Evolutionary conservation across 2,888 invertebrate species (phyloP).

Genomic region (Anodontia alba): DNA sequence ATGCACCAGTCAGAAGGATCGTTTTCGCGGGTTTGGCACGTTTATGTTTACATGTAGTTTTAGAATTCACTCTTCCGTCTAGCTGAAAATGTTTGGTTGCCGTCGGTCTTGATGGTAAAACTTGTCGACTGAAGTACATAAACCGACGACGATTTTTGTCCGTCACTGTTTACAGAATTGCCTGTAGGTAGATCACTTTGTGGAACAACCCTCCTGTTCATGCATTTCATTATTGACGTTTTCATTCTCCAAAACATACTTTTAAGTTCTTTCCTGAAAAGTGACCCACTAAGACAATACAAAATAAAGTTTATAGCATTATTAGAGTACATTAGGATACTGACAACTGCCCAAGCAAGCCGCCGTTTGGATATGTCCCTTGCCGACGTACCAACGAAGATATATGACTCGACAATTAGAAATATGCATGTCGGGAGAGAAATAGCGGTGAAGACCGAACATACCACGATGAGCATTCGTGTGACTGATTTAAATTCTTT

Average conservation of each 20-base stretch:
- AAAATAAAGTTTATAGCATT: not conserved
- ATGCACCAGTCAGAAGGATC: no score
- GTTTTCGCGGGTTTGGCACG: no score
- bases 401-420: not conserved
- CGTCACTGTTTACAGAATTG: no score
- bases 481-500: not conserved
- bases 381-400: not conserved
- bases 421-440: not conserved
- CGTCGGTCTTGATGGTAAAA: no score
- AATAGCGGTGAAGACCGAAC: not conserved
- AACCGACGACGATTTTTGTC: no score
- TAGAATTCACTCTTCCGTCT: no score
- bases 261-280: not conserved
- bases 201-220: not conserved
- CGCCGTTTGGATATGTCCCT: not conserved
- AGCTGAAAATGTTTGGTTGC: no score
- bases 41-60: no score
- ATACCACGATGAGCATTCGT: not conserved
- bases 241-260: not conserved
- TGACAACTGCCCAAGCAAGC: not conserved
- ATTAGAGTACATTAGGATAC: not conserved
- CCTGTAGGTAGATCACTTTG: no score
- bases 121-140: no score
- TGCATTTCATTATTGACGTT: not conserved
- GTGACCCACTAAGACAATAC: not conserved